Evolutionary conservation across 2,888 invertebrate genomes (phyloP), one percentile per base, ranked within the genome.

Genomic region (Norana najaformis): DNA sequence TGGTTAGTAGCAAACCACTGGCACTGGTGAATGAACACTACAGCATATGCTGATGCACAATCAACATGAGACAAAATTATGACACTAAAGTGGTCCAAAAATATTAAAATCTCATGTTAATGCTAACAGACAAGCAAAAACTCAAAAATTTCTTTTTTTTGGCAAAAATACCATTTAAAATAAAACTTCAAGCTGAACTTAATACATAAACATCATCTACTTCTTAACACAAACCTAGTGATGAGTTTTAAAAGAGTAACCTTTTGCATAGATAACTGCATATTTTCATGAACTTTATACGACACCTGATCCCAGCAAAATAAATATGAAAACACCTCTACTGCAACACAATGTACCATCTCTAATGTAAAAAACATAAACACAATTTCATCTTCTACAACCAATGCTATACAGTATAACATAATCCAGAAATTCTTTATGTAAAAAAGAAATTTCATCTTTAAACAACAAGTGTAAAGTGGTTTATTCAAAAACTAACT

Each of bases 61-160:
- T n/a, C 11, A 69, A 69, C n/a, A 69, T n/a, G n/a, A 69, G 69
- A 69, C 69, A 69, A 69, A 69, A n/a, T n/a, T n/a, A n/a, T n/a
- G n/a, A n/a, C n/a, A n/a, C n/a, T n/a, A 53, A 69, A 69, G 69
- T 69, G 69, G 69, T 69, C 69, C 69, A n/a, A n/a, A 69, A 69
- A 69, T 8, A 69, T n/a, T 8, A 69, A 69, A 69, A 69, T 69
- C 69, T 69, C n/a, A n/a, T n/a, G 69, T 69, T n/a, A 69, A n/a
- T n/a, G 69, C n/a, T 69, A n/a, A 69, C 30, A 69, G n/a, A 69
- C 8, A 69, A 69, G 6, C 20, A 47, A n/a, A n/a, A n/a, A n/a
- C n/a, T 69, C 69, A 69, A 69, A 69, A 69, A 69, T 11, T 69
- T 69, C 69, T 69, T n/a, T 69, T 69, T 69, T 6, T 69, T 69